Percentiles rank a stretch among this genome's conserved stretches.
These are phyloP conservation scores for Ennomos fuscantarius DNA, from an alignment of 2,888 invertebrate genomes.

Conservation along the genomic window DNA sequence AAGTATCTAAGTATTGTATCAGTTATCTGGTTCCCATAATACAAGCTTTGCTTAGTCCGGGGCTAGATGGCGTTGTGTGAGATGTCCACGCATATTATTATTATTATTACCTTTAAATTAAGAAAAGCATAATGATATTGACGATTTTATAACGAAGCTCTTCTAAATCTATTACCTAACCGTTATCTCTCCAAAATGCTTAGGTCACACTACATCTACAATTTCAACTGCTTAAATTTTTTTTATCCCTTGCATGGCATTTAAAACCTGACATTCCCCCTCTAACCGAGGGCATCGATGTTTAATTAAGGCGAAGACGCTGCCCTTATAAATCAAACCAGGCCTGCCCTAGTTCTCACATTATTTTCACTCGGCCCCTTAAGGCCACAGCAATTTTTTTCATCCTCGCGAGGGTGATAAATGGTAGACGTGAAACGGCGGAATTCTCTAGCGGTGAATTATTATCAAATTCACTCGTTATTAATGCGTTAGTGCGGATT, in stretches of 20 bases:
- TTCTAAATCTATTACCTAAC: too few species aligned
- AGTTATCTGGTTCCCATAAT: too few species aligned
- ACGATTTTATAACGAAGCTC: too few species aligned
- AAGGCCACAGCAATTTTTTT: slow-evolving; percentile 66
- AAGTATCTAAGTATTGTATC: too few species aligned
- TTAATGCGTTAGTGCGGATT: slow-evolving; percentile 38
- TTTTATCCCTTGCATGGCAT: neutral
- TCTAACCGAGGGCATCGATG: slow-evolving; percentile 37
- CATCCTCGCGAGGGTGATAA: slow-evolving; percentile 65
- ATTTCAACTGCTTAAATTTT: neutral
- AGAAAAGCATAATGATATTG: too few species aligned
- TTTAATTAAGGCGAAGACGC: slow-evolving; percentile 58
- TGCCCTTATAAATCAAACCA: slow-evolving; percentile 64
- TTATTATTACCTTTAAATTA: too few species aligned
- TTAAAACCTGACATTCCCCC: neutral
- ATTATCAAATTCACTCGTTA: slow-evolving; percentile 47
- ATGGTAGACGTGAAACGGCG: slow-evolving; percentile 64
- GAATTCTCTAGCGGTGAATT: slow-evolving; percentile 60
- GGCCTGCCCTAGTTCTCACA: slow-evolving; percentile 54
- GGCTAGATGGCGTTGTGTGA: too few species aligned
- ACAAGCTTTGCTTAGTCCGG: too few species aligned
- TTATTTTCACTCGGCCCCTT: slow-evolving; percentile 59
- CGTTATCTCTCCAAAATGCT: too few species aligned
- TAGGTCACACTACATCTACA: too few species aligned
- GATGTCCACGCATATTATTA: too few species aligned